A percentile compares a stretch with the other conserved stretches of the same genome.
Evolutionary conservation across 2,113 vertebrate species (phyloP).

Genomic region (Tetrax tetrax): DNA sequence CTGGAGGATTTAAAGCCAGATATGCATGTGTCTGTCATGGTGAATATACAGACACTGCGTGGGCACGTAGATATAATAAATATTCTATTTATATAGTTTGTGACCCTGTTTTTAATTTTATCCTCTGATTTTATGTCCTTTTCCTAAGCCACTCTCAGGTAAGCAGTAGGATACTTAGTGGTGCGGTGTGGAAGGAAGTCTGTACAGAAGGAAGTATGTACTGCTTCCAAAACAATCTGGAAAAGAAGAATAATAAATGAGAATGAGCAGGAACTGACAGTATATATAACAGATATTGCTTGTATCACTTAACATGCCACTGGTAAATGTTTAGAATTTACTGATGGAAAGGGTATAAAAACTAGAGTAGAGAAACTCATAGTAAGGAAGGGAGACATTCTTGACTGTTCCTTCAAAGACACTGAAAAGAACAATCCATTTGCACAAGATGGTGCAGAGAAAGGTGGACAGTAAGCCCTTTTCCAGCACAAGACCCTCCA

Average conservation of each 20-base stretch:
- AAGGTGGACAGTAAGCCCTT: background rate
- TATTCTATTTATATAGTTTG: background rate
- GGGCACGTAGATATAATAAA: background rate
- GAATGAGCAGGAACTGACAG: background rate
- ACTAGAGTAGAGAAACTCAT: background rate
- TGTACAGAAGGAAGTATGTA: background rate
- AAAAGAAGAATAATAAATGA: background rate
- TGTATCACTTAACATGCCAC: background rate
- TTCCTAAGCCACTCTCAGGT: background rate
- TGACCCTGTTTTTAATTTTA: background rate
- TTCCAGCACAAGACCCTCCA: background rate
- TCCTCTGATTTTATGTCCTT: background rate
- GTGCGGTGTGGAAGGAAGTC: background rate
- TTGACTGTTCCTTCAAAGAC: background rate
- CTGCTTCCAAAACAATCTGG: accelerated
- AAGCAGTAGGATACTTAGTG: background rate
- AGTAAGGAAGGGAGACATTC: background rate
- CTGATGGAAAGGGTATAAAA: background rate
- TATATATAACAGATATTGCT: background rate
- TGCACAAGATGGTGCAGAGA: background rate
- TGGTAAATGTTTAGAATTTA: background rate
- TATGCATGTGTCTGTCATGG: background rate
- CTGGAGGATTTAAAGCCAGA: background rate
- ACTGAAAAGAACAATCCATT: background rate
- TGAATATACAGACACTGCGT: background rate